Evolutionary conservation across 1,140 invertebrate species (phyloP).

Genomic region (Ephestia elutella): DNA sequence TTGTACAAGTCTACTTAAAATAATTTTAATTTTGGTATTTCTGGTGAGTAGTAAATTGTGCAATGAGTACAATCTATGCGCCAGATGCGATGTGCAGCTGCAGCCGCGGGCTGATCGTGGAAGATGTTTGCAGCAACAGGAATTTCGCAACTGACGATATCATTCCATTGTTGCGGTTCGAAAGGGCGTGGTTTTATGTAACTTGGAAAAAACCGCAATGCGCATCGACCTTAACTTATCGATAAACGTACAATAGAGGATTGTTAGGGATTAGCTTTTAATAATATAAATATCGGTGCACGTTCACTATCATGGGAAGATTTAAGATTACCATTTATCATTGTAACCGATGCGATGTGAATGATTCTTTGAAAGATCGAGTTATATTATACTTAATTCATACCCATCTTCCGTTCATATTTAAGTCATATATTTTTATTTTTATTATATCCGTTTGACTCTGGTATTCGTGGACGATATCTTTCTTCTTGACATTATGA

Average conservation of each 20-base stretch:
- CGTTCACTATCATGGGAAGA: neutral
- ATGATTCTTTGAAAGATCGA: neutral
- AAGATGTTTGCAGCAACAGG: neutral
- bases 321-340: neutral
- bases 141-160: neutral
- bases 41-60: neutral
- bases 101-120: neutral
- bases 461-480: too few species aligned
- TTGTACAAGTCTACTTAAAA: too few species aligned
- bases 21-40: too few species aligned
- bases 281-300: neutral
- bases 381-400: too few species aligned
- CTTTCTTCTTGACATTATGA: too few species aligned
- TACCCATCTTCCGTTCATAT: too few species aligned
- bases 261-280: neutral
- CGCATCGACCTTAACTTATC: conserved; percentile 5
- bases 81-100: neutral
- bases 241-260: neutral
- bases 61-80: neutral
- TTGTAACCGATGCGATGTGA: neutral
- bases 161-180: neutral
- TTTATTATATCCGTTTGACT: too few species aligned
- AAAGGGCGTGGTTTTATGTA: conserved; percentile 5
- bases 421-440: too few species aligned
- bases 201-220: conserved; percentile 10